Percentiles rank a stretch among this genome's conserved stretches.
phyloP scores from a whole-genome alignment of 2,113 vertebrate genomes.

The Hypomesus transpacificus region DNA sequence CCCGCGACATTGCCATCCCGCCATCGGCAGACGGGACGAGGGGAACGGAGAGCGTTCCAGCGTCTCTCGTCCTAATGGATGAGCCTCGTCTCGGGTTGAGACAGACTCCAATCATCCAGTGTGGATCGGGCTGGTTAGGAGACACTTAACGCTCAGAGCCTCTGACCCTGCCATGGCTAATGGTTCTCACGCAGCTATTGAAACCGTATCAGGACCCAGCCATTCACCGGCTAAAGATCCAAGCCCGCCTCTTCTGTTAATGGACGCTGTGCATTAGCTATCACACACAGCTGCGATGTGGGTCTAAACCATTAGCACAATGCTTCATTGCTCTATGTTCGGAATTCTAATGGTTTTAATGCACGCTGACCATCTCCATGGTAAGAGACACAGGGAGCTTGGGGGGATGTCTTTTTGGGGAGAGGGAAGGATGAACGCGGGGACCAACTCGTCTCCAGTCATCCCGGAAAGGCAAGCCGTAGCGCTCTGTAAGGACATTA shows the following conservation, averaged over 20 bases:
- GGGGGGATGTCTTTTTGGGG: too few relatives aligned
- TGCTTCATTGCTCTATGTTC: too few relatives aligned
- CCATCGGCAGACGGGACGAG: too few relatives aligned
- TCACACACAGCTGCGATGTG: conserved; percentile 36
- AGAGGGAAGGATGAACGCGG: too few relatives aligned
- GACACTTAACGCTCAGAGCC: conserved; percentile 52
- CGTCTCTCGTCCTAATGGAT: conserved; percentile 57
- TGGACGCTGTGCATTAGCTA: conserved; percentile 64
- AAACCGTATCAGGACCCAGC: conserved; percentile 64
- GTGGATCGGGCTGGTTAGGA: conserved; percentile 64
- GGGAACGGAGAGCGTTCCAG: conserved; percentile 42
- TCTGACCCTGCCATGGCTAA: conserved; percentile 62
- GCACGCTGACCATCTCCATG: too few relatives aligned
- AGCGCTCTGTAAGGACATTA: too few relatives aligned
- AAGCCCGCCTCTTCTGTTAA: conserved; percentile 54
- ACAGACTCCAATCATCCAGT: conserved; percentile 48
- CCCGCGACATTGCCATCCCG: too few relatives aligned
- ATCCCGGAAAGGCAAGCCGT: too few relatives aligned
- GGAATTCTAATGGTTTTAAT: too few relatives aligned
- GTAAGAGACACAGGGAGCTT: too few relatives aligned
- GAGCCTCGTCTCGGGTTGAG: conserved; percentile 50
- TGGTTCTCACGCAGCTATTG: conserved; percentile 59
- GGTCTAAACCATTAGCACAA: conserved; percentile 21
- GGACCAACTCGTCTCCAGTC: too few relatives aligned
- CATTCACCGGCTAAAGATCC: conserved; percentile 56